These are phyloP conservation scores for Apis dorsata DNA, from an alignment of 1,140 invertebrate genomes.

Conservation along the genomic window DNA sequence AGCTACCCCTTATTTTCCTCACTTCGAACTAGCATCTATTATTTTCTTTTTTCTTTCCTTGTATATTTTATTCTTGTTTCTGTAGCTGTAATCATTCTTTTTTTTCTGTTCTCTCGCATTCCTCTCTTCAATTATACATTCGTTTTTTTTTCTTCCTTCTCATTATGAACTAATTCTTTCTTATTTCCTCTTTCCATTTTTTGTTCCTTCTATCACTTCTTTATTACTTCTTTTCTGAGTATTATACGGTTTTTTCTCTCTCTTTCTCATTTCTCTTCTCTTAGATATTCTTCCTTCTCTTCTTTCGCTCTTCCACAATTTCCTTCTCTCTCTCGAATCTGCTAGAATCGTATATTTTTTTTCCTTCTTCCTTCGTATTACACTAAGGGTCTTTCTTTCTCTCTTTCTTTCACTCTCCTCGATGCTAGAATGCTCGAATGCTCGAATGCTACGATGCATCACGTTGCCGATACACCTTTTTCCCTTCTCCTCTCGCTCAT, in stretches of 20 bases:
- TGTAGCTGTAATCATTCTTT: no score
- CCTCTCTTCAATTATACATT: no score
- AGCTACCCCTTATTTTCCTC: conserved; percentile 77
- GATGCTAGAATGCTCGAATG: conserved; percentile 74
- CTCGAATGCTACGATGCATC: conserved; percentile 74
- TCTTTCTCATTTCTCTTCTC: no score
- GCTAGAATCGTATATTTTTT: not conserved
- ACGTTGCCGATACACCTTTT: conserved; percentile 66
- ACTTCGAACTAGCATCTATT: conserved; percentile 30
- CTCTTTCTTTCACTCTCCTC: conserved; percentile 35
- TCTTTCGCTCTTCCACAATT: conserved; percentile 6
- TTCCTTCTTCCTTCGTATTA: not conserved
- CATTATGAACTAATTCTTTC: not conserved
- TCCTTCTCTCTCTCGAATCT: not conserved
- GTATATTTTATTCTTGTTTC: not conserved
- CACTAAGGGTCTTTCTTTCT: not conserved
- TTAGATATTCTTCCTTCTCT: not conserved
- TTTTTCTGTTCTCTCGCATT: no score
- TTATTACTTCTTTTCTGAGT: not conserved
- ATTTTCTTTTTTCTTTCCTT: not conserved
- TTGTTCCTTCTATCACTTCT: no score
- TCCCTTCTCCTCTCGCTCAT: conserved; percentile 1
- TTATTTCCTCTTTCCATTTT: no score
- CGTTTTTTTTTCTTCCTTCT: not conserved
- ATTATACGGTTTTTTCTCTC: no score